phyloP scores from a whole-genome alignment of 2,888 invertebrate species.

The Drosophila mimica region DNA sequence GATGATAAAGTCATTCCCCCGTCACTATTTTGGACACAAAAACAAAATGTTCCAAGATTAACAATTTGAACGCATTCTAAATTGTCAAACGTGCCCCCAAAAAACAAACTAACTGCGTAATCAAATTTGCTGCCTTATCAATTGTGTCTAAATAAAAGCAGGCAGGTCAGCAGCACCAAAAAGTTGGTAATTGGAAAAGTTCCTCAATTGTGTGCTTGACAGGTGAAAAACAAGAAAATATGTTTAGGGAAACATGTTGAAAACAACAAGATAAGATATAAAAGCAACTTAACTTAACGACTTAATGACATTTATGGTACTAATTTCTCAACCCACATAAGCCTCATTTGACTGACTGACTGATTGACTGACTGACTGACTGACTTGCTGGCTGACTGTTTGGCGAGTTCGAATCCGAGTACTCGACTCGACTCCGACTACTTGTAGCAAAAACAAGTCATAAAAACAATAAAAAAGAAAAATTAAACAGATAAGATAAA shows the following conservation, averaged over 20 bases:
- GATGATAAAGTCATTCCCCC: neutral
- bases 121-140: constrained; percentile 24
- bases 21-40: neutral
- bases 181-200: constrained; percentile 31
- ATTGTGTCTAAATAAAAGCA: constrained; percentile 11
- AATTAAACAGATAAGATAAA: constrained; percentile 48
- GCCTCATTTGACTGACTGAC: constrained; percentile 32
- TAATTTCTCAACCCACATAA: constrained; percentile 45
- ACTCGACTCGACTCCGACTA: constrained; percentile 12
- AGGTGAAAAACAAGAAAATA: constrained; percentile 34
- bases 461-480: constrained; percentile 30
- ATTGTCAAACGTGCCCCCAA: neutral
- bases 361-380: constrained; percentile 23
- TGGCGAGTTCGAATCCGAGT: constrained; percentile 3
- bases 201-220: constrained; percentile 36
- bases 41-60: constrained; percentile 1
- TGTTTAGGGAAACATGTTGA: constrained; percentile 43
- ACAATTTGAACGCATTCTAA: neutral
- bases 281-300: constrained; percentile 68
- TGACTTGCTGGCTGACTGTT: constrained; percentile 10
- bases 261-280: constrained; percentile 57
- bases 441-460: constrained; percentile 23
- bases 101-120: neutral
- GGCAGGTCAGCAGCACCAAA: neutral
- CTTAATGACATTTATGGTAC: constrained; percentile 70